Evolutionary conservation across 2,888 invertebrate species (phyloP).

Genomic region (Axea sp.): DNA sequence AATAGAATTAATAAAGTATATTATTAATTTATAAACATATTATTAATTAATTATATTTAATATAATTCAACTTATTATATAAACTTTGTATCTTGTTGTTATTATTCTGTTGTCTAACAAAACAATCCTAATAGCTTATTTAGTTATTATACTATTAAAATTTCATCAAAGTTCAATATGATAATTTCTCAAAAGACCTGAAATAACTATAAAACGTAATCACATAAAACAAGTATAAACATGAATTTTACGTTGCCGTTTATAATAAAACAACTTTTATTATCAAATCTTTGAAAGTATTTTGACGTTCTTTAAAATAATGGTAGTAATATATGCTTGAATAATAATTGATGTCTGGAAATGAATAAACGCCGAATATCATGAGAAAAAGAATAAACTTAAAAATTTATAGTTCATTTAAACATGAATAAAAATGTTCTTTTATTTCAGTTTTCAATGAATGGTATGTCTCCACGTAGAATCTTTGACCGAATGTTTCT

Average conservation of each 20-base stretch:
- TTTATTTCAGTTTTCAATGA: conserved; percentile 5
- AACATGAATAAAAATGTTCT: conserved; percentile 5
- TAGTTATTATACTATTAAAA: too few relatives aligned
- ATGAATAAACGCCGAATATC: conserved; percentile 25
- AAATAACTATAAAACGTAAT: conserved; percentile 20
- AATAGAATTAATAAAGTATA: too few relatives aligned
- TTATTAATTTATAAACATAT: too few relatives aligned
- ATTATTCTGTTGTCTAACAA: too few relatives aligned
- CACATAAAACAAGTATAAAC: conserved; percentile 13
- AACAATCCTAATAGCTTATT: too few relatives aligned
- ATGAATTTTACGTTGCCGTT: conserved; percentile 19
- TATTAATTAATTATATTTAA: too few relatives aligned
- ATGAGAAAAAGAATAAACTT: conserved; percentile 22
- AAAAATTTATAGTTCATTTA: conserved; percentile 22
- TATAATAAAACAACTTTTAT: conserved; percentile 21
- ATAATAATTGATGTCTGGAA: conserved; percentile 33
- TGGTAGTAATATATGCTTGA: conserved; percentile 30
- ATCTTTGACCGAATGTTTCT: too few relatives aligned
- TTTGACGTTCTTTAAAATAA: conserved; percentile 25
- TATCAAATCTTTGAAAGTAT: conserved; percentile 21
- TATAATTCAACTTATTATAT: too few relatives aligned
- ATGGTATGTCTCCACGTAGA: conserved; percentile 13
- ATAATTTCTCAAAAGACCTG: conserved; percentile 10
- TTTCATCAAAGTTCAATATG: conserved; percentile 11
- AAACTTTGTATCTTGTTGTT: too few relatives aligned